Percentiles rank a stretch among this genome's conserved stretches.
Evolutionary conservation across 2,113 vertebrate genomes (phyloP).

Genomic region (Rhabdomys dilectus): DNA sequence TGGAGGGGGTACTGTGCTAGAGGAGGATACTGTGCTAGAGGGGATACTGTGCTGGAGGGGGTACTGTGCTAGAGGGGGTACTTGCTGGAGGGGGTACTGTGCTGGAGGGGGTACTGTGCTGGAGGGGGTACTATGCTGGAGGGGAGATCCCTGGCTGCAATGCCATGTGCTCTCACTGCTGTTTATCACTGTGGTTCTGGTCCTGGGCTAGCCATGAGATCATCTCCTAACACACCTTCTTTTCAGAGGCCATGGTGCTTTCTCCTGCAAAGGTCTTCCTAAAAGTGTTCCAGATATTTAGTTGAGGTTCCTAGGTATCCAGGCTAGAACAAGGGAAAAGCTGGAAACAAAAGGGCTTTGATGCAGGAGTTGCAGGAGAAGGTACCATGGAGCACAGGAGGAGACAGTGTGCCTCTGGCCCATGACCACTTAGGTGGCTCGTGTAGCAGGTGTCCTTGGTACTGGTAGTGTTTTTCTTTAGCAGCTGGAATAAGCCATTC

Average conservation of each 20-base stretch:
- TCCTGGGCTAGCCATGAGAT: background rate
- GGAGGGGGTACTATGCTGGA: too few species aligned
- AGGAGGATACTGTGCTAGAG: too few species aligned
- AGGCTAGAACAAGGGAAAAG: too few species aligned
- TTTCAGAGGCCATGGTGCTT: background rate
- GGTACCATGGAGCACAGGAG: background rate
- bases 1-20: too few species aligned
- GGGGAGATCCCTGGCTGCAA: too few species aligned
- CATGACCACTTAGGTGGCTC: background rate
- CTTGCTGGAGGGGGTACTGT: too few species aligned
- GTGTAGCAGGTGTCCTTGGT: background rate
- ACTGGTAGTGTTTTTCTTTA: background rate
- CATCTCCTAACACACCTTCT: background rate
- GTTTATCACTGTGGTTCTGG: rapidly evolving
- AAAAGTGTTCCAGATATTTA: background rate
- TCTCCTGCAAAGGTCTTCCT: background rate
- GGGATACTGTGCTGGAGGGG: too few species aligned
- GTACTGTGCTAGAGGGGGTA: too few species aligned
- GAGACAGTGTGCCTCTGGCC: background rate
- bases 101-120: too few species aligned
- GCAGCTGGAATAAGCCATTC: background rate
- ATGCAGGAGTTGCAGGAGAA: background rate
- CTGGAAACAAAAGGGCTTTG: background rate
- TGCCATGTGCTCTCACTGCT: rapidly evolving
- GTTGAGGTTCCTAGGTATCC: rapidly evolving